Conservation (phyloP, 2,113 vertebrate genomes). For the Scatophagus argus region DNA sequence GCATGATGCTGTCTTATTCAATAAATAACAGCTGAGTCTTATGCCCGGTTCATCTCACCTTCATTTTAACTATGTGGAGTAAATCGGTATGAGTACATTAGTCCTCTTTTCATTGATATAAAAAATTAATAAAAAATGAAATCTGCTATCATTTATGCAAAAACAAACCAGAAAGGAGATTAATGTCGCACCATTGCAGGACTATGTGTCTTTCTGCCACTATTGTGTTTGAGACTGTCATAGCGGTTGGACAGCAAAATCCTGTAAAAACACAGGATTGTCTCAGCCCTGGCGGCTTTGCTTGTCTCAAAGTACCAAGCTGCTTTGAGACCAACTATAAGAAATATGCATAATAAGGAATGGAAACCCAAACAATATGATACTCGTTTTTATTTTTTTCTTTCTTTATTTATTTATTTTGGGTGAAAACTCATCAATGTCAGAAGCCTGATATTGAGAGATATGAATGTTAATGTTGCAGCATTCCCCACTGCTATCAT, state of each 20-base stretch:
- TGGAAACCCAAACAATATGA: conserved; percentile 14
- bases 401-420: too few relatives aligned
- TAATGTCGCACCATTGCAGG: background rate
- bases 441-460: conserved; percentile 24
- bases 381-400: background rate
- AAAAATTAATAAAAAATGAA: conserved; percentile 11
- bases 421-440: conserved; percentile 35
- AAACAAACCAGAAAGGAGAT: conserved; percentile 24
- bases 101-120: conserved; percentile 16
- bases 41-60: conserved; percentile 17
- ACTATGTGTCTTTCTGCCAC: background rate
- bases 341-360: conserved; percentile 18
- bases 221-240: conserved; percentile 15
- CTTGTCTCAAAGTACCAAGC: conserved; percentile 22
- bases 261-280: conserved; percentile 1
- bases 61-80: conserved; percentile 22
- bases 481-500: conserved; percentile 16
- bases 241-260: background rate
- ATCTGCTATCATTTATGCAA: conserved; percentile 13
- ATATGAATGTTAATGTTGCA: conserved; percentile 44
- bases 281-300: conserved; percentile 17
- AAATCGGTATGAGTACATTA: conserved; percentile 34
- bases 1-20: too few relatives aligned
- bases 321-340: conserved; percentile 18
- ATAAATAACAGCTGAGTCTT: conserved; percentile 30